These are phyloP conservation scores for Anguilla pacifica DNA, from an alignment of 2,797 vertebrate species.

Conservation along the genomic window DNA sequence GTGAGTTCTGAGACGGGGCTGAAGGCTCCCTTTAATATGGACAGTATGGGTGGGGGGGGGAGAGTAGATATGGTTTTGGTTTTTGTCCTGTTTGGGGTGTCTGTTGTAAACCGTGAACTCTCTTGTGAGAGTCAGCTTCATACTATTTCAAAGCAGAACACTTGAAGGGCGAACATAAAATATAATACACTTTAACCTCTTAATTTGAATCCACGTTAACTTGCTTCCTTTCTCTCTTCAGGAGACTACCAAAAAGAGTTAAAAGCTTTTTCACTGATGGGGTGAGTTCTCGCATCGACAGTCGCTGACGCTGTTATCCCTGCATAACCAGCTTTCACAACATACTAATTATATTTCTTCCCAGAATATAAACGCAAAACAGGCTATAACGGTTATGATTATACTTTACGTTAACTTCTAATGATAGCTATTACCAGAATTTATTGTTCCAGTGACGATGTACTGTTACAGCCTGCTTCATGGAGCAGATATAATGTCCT, in stretches of 20 bases:
- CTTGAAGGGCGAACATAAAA: background rate
- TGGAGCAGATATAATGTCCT: background rate
- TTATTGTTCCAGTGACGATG: background rate
- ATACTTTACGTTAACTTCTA: background rate
- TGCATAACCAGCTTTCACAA: background rate
- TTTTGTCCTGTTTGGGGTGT: background rate
- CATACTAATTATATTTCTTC: background rate
- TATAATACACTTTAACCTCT: background rate
- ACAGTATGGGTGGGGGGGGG: background rate
- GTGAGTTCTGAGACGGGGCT: conserved; percentile 66
- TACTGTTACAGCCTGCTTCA: background rate
- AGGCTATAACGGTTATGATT: background rate
- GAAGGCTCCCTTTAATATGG: background rate
- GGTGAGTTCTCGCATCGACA: conserved; percentile 71
- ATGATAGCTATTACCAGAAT: background rate
- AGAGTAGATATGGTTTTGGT: background rate
- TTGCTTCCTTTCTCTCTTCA: conserved; percentile 56
- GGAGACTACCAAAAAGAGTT: conserved; percentile 89
- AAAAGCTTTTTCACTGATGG: conserved; percentile 95
- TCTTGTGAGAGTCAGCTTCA: background rate
- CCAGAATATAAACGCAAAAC: background rate
- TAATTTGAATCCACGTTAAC: conserved; percentile 3
- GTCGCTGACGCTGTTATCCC: no score
- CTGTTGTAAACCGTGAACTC: background rate
- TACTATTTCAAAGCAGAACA: background rate